Evolutionary conservation across 1,140 invertebrate genomes (phyloP).

Genomic region (Drosophila littoralis): DNA sequence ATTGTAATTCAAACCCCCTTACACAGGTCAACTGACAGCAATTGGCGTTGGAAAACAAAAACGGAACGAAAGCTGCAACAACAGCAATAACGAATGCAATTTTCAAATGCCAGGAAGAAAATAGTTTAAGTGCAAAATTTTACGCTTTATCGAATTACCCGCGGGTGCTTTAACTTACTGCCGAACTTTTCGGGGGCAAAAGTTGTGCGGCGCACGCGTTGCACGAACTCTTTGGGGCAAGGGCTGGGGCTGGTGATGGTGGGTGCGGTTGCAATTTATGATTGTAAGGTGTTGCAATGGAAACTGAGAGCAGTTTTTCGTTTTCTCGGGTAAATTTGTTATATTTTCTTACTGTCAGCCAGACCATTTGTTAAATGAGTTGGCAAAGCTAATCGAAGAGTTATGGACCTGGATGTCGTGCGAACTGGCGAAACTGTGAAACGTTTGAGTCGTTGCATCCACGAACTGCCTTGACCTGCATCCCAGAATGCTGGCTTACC

Average conservation of each 20-base stretch:
- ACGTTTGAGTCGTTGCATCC: constrained; percentile 5
- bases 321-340: constrained; percentile 67
- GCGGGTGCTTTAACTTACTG: constrained; percentile 80
- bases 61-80: constrained; percentile 39
- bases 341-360: constrained; percentile 76
- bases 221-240: constrained; percentile 8
- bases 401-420: constrained; percentile 43
- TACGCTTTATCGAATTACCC: constrained; percentile 83
- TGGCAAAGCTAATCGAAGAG: constrained; percentile 80
- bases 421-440: constrained; percentile 20
- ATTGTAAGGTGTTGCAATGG: constrained; percentile 80
- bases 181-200: constrained; percentile 60
- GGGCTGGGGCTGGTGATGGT: constrained; percentile 2
- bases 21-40: constrained; percentile 63
- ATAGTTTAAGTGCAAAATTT: constrained; percentile 83
- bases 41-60: constrained; percentile 23
- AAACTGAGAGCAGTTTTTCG: constrained; percentile 49
- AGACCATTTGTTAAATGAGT: constrained; percentile 82
- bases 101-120: constrained; percentile 66
- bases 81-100: constrained; percentile 61
- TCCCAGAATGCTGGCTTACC: constrained; percentile 28
- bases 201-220: constrained; percentile 48
- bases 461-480: constrained; percentile 57
- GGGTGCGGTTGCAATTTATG: constrained; percentile 67
- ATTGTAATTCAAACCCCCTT: constrained; percentile 56